A percentile compares a stretch with the other conserved stretches of the same genome.
phyloP scores from a whole-genome alignment of 2,888 invertebrate genomes.

The Tillus elongatus region DNA sequence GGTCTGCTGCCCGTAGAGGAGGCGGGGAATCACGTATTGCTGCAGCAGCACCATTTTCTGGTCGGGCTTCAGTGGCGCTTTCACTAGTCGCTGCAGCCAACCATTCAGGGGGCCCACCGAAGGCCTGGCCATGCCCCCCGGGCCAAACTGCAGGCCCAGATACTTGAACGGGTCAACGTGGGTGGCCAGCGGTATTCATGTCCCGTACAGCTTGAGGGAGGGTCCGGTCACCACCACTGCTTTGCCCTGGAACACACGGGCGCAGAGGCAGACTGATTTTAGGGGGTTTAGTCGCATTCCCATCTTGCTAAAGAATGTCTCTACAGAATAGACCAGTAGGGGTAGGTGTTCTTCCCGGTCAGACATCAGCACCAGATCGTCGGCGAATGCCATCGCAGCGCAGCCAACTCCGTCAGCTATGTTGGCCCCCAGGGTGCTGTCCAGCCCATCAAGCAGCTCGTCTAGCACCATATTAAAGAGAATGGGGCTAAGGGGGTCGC shows the following conservation, averaged over 20 bases:
- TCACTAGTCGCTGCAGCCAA: no score
- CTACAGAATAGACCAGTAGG: not conserved
- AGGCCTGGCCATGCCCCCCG: slow-evolving; percentile 6
- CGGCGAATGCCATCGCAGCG: slow-evolving; percentile 17
- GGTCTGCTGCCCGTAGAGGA: slow-evolving; percentile 19
- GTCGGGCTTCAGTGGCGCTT: slow-evolving; percentile 7
- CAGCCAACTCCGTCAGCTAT: not conserved
- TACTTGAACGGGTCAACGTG: no score
- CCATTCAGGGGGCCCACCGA: not conserved
- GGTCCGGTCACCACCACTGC: not conserved
- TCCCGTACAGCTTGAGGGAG: slow-evolving; percentile 5
- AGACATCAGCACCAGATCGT: no score
- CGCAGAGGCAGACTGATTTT: slow-evolving; percentile 15
- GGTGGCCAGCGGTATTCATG: slow-evolving; percentile 6
- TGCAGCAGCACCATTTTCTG: slow-evolving; percentile 7
- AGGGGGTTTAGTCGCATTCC: slow-evolving; percentile 21
- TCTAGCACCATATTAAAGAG: no score
- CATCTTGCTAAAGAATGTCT: slow-evolving; percentile 13
- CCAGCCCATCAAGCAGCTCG: no score
- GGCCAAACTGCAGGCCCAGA: no score
- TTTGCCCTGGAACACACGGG: not conserved
- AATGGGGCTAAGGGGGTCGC: not conserved
- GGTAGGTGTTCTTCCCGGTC: no score
- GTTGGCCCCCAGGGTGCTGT: no score
- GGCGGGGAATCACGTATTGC: not conserved